phyloP scores from a whole-genome alignment of 2,113 vertebrate species.

The Falcunculus frontatus region DNA sequence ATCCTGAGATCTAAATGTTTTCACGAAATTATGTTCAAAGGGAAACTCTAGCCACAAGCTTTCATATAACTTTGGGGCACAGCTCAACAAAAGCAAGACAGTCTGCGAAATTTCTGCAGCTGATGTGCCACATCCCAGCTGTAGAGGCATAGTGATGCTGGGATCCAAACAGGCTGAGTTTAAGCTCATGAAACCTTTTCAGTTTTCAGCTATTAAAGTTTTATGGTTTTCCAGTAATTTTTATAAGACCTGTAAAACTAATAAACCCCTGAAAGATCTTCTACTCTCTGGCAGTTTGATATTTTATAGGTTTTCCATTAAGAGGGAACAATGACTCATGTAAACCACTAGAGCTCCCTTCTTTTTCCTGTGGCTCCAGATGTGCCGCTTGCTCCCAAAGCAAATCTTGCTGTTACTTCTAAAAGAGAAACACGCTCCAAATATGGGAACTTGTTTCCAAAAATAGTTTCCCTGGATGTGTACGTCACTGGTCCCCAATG shows the following conservation, averaged over 20 bases:
- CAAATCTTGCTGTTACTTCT: neutral
- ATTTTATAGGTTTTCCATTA: conserved; percentile 44
- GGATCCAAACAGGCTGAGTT: neutral
- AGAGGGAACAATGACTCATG: neutral
- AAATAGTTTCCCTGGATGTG: neutral
- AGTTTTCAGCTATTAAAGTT: conserved; percentile 13
- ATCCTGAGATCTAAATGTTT: neutral
- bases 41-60: neutral
- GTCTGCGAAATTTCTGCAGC: neutral
- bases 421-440: neutral
- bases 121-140: neutral
- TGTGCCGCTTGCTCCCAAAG: neutral
- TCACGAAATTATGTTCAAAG: neutral
- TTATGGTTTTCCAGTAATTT: conserved; percentile 31
- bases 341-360: neutral
- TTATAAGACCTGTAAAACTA: conserved; percentile 31
- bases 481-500: fast-evolving
- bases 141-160: neutral
- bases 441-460: neutral
- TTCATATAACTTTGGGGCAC: neutral
- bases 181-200: neutral
- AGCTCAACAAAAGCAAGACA: neutral
- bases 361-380: neutral
- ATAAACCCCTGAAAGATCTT: conserved; percentile 12
- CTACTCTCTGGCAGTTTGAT: neutral